These are phyloP conservation scores for Helicoverpa zea DNA, from an alignment of 1,140 invertebrate genomes.

Conservation along the genomic window DNA sequence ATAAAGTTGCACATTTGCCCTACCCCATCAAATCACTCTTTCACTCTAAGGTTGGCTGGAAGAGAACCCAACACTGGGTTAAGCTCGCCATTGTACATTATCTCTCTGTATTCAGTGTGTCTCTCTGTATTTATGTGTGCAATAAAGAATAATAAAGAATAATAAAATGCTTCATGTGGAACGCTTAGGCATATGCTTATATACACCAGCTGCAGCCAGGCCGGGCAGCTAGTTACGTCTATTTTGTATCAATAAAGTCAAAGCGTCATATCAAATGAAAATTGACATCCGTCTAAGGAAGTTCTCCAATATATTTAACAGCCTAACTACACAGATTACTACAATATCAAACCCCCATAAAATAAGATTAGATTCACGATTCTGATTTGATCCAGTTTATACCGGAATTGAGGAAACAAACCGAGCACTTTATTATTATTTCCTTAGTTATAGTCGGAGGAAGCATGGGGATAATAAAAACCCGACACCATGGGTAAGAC, in stretches of 20 bases:
- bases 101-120: too few relatives aligned
- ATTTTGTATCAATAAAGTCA: background rate
- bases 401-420: conserved; percentile 20
- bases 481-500: conserved; percentile 33
- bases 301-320: background rate
- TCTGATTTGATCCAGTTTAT: conserved; percentile 29
- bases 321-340: conserved; percentile 1
- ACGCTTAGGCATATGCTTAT: too few relatives aligned
- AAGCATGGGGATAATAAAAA: conserved; percentile 32
- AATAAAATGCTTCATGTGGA: too few relatives aligned
- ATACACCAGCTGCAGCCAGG: too few relatives aligned
- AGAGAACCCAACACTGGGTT: too few relatives aligned
- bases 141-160: too few relatives aligned
- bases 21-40: too few relatives aligned
- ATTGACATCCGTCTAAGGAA: background rate
- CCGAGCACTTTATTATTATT: conserved; percentile 40
- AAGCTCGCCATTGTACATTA: too few relatives aligned
- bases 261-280: background rate
- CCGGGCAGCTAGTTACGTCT: background rate
- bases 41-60: too few relatives aligned
- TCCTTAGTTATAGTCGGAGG: conserved; percentile 22
- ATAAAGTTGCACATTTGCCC: too few relatives aligned
- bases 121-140: too few relatives aligned
- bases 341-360: conserved; percentile 18
- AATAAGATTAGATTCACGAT: conserved; percentile 17